Percentiles rank a stretch among this genome's conserved stretches.
Evolutionary conservation across 2,888 invertebrate species (phyloP).

Genomic region (Seira sanloemensis): DNA sequence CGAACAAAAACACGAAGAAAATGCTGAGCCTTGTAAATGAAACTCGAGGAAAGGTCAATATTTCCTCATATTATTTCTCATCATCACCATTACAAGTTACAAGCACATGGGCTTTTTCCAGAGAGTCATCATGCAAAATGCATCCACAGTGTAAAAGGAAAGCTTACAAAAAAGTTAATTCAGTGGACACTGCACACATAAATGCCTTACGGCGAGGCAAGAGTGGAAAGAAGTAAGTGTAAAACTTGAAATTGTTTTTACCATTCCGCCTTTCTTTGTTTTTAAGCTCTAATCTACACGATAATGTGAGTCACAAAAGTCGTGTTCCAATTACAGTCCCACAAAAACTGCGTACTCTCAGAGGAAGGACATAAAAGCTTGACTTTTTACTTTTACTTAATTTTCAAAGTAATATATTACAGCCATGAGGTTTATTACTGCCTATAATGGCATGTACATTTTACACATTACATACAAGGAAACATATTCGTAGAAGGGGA

Average conservation of each 20-base stretch:
- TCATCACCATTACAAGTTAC: slow-evolving; percentile 1
- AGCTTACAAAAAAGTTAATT: background rate
- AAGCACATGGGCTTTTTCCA: background rate
- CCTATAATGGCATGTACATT: too few relatives aligned
- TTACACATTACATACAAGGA: too few relatives aligned
- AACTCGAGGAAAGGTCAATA: background rate
- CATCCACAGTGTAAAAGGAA: too few relatives aligned
- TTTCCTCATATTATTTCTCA: slow-evolving; percentile 20
- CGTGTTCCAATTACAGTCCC: slow-evolving; percentile 36
- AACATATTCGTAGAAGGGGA: too few relatives aligned
- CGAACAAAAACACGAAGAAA: too few relatives aligned
- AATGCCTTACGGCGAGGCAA: too few relatives aligned
- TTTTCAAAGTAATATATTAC: too few relatives aligned
- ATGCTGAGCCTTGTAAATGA: background rate
- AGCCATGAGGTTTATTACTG: too few relatives aligned
- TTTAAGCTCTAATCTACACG: slow-evolving; percentile 48
- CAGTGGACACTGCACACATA: background rate
- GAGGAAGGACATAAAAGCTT: too few relatives aligned
- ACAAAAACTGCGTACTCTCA: slow-evolving; percentile 8
- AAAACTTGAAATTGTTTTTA: background rate
- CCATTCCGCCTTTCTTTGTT: slow-evolving; percentile 10
- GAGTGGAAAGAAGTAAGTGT: background rate
- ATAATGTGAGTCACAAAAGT: slow-evolving; percentile 38
- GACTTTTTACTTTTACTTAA: too few relatives aligned
- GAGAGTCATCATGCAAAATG: slow-evolving; percentile 16